Base-by-base conservation (phyloP, 2,888 invertebrate genomes). In the Nymphalis polychloros region DNA sequence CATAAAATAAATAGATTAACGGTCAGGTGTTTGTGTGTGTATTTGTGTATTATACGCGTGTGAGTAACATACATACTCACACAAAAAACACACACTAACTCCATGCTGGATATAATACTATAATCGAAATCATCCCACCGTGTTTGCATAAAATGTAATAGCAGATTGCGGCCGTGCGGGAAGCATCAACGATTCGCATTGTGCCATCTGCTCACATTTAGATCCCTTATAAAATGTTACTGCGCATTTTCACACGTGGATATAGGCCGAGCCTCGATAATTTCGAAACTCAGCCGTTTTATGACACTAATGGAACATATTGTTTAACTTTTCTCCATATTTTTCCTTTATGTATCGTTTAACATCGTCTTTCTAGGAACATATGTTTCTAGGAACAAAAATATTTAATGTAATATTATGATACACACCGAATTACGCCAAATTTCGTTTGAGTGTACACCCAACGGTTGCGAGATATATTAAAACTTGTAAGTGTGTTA, bases 141-240 rank as follows among this genome's bases (percentile, higher is more conserved):
- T 85, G 88, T 89, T 88, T 90, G 88, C 90, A 89, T 91, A 90
- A 90, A 91, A 89, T 83, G 88, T 90, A 88, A 91, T 87, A 85
- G 89, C 84, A 84, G 90, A 89, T 90, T 90, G 90, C 85, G 89
- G 89, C 84, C 85, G 83, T 79, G 81, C 79, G 81, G 85, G 83
- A 84, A 85, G 86, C 83, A 81, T 82, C 84, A 84, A 83, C 88
- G 86, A 87, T 87, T 87, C 89, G 80, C 84, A 84, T 87, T 85
- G 86, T 87, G 86, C 91, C 91, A 91, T 91, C 90, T 90, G 91
- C 89, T 86, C 88, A 85, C 90, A 89, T 91, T 89, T 84, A 86
- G 89, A 89, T 89, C 90, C 90, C 89, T 89, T 91, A 89, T 91
- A 91, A 91, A 91, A 91, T 89, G 91, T 91, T 88, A 90, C 88